Evolutionary conservation across 2,113 vertebrate species (phyloP), one percentile per base, ranked within the genome.

Genomic region (Kobus ellipsiprymnus): DNA sequence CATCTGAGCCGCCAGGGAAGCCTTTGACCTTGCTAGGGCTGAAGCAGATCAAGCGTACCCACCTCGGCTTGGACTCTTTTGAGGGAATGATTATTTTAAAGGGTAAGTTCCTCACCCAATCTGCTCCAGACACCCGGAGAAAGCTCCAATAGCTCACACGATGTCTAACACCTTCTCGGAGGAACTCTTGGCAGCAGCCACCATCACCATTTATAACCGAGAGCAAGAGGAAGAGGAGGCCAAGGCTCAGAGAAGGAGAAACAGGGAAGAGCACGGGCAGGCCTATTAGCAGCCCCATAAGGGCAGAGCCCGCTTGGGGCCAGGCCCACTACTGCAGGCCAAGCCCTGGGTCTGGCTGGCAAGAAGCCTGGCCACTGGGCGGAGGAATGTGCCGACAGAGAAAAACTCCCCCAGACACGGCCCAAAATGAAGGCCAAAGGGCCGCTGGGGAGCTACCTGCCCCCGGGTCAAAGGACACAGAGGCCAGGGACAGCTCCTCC

Each of bases 221-320:
- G 21, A 74, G 5, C 71, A 44, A 25, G 36, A 13, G 71, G 71
- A 25, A 74, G 67, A 77, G 71, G 71, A 44, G 71, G 40, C 40
- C 23, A 4, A 13, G 40, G 71, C 67, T 74, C 36, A 27, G 40
- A 44, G 40, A 13, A 23, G 71, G 71, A 25, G 40, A 44, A 27
- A 14, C 12, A 25, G 71, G 40, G 15, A 15, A 40, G 23, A 14
- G 25, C 12, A 1, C 9, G 40, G 71, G 40, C 40, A 36, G 40
- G 1, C 12, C 71, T 27, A 0, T 2, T 2, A 15, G 71, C 71
- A 44, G 40, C 71, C n/a, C 12, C 6, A 0, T 12, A 27, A 44
- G 71, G 71, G 27, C 12, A 44, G 12, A 15, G 71, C 71, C 71
- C 71, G 4, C 6, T 21, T 25, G 21, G 13, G 71, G 36, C 36